These are phyloP conservation scores for Epinotia brunnichana DNA, from an alignment of 2,888 invertebrate genomes.

Conservation along the genomic window DNA sequence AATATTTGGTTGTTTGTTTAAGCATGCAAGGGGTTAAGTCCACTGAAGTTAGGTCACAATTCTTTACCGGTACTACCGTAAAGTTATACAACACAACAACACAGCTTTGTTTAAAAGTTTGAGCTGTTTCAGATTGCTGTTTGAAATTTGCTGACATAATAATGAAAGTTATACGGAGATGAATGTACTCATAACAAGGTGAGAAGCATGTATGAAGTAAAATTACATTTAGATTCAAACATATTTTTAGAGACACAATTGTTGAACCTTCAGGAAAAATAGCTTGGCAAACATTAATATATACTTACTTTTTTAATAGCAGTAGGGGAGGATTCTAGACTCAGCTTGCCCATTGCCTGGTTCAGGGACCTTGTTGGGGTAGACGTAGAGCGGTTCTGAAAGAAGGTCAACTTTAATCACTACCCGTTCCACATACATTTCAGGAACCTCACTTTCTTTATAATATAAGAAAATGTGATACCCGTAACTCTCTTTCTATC, in stretches of 20 bases:
- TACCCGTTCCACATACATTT: neutral
- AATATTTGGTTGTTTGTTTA: too few species aligned
- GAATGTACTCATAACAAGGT: too few species aligned
- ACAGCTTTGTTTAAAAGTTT: neutral
- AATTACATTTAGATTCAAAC: too few species aligned
- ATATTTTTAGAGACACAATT: too few species aligned
- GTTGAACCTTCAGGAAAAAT: too few species aligned
- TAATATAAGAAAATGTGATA: conserved; percentile 29
- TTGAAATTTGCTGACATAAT: neutral
- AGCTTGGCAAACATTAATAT: neutral
- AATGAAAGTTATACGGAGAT: too few species aligned
- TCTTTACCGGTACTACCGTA: neutral
- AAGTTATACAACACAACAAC: neutral
- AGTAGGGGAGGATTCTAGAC: conserved; percentile 68
- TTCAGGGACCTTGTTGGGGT: conserved; percentile 66
- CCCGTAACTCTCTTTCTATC: conserved; percentile 26
- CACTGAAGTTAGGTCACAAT: neutral
- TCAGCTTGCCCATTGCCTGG: conserved; percentile 68
- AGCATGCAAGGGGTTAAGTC: too few species aligned
- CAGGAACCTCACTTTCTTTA: conserved; percentile 35
- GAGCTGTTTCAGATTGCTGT: neutral
- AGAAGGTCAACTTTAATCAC: conserved; percentile 43
- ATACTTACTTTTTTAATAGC: conserved; percentile 64
- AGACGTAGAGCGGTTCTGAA: conserved; percentile 70
- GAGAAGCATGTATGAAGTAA: too few species aligned